Base-by-base conservation (phyloP, 2,797 vertebrate species). In the Tenualosa ilisha region DNA sequence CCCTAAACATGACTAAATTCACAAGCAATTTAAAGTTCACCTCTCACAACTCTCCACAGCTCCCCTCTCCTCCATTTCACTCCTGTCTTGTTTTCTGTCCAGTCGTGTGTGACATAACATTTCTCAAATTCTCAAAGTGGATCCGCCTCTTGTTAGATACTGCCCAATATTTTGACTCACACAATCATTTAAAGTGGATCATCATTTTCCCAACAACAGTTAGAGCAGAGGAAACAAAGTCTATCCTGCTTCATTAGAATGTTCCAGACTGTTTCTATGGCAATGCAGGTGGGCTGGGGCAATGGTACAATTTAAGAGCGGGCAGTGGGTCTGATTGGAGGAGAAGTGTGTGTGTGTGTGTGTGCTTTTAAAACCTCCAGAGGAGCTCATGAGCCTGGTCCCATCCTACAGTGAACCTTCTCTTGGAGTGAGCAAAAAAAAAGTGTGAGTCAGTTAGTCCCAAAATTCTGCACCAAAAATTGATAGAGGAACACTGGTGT, bases 1-100 rank as follows among this genome's bases (percentile, higher is more conserved):
- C 88, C 81, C 82, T 88, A 86, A 54, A 75, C 81, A 65, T 92
- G 87, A 89, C 65, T 91, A 91, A 87, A 92, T 89, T 93, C 91
- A 90, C 91, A 90, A 84, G 85, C 89, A 87, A 43, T 86, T 84
- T 31, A 22, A 24, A 85, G 61, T 37, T 75, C 37, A 88, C 89
- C 84, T 49, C 50, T 22, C 9, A 59, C 65, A 79, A 75, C 20
- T 43, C 68, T 83, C 91, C 90, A 93, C 87, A 89, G 92, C 91
- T 91, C 46, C 46, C 0, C 46, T 46, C 46, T 46, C 46, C 46
- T 46, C 7, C 85, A 90, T 88, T 81, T 46, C 72, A 81, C 51
- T 81, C 6, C 51, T 90, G 0, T 15, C 51, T 90, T 86, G 88
- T 37, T n/a, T 15, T 89, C 87, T 85, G 84, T 90, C 88, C 90